phyloP scores from a whole-genome alignment of 1,140 invertebrate genomes.

The Drosophila truncata region DNA sequence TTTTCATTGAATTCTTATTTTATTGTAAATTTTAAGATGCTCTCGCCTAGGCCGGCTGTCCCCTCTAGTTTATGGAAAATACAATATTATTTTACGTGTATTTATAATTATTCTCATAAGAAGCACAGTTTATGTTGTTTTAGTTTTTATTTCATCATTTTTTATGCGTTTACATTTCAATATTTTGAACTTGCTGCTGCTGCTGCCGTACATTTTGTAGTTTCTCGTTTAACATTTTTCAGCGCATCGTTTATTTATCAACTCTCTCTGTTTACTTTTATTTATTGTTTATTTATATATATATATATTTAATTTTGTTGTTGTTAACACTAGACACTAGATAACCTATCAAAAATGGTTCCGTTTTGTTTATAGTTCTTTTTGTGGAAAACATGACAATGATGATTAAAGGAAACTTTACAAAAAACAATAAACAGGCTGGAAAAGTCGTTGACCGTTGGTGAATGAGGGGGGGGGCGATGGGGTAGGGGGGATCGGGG shows the following conservation, averaged over 20 bases:
- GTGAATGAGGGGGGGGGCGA: constrained; percentile 5
- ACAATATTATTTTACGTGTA: constrained; percentile 52
- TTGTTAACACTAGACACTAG: constrained; percentile 74
- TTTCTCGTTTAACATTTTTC: constrained; percentile 48
- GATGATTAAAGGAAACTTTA: constrained; percentile 41
- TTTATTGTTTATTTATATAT: constrained; percentile 36
- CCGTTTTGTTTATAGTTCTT: constrained; percentile 44
- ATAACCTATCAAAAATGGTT: constrained; percentile 67
- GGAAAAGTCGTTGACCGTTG: constrained; percentile 31
- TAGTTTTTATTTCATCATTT: constrained; percentile 62
- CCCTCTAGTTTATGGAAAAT: constrained; percentile 71
- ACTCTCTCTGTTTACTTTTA: constrained; percentile 27
- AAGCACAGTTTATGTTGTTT: constrained; percentile 70
- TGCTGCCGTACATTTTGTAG: constrained; percentile 49
- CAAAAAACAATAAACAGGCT: constrained; percentile 40
- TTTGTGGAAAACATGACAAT: constrained; percentile 38
- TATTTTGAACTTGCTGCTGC: constrained; percentile 72
- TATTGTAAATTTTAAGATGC: constrained; percentile 44
- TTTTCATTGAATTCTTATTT: constrained; percentile 25
- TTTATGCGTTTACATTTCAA: constrained; percentile 79
- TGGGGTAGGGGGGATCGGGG: background rate
- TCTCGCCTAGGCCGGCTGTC: constrained; percentile 13
- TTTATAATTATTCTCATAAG: constrained; percentile 74
- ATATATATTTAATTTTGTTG: constrained; percentile 28
- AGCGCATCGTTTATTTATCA: constrained; percentile 35